Conservation (phyloP, 2,113 vertebrate genomes). For the Hydrolagus affinis region DNA sequence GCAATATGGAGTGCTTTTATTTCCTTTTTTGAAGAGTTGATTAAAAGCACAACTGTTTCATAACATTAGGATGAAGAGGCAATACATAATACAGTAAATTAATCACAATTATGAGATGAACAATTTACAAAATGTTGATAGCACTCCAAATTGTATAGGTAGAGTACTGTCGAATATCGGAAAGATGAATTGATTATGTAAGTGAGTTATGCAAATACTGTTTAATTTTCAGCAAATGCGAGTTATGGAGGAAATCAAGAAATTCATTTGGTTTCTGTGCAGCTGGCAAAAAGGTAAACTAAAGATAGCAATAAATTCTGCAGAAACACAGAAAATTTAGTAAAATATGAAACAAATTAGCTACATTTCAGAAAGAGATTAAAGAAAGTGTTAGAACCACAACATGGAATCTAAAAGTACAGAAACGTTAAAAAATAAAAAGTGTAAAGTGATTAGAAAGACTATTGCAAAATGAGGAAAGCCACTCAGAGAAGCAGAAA, state of each 20-base stretch:
- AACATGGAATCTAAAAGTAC: no score
- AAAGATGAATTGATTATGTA: background rate
- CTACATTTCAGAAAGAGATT: background rate
- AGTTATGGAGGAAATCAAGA: background rate
- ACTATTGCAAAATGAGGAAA: no score
- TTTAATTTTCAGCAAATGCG: background rate
- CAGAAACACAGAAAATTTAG: background rate
- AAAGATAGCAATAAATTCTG: background rate
- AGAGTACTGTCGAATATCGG: background rate
- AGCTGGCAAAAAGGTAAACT: no score
- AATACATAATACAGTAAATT: background rate
- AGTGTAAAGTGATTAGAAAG: no score
- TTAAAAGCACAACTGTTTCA: background rate
- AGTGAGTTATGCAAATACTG: background rate
- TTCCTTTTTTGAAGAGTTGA: background rate
- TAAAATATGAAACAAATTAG: background rate
- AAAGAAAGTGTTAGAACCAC: background rate
- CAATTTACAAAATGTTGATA: background rate
- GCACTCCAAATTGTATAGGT: background rate
- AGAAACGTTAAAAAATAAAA: no score
- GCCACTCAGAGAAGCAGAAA: no score
- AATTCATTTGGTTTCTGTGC: background rate
- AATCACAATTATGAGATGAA: no score
- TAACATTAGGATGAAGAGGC: background rate
- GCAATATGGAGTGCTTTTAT: background rate